Evolutionary conservation across 2,113 vertebrate genomes (phyloP), one percentile per base, ranked within the genome.

Genomic region (Nannobrachium achirus): DNA sequence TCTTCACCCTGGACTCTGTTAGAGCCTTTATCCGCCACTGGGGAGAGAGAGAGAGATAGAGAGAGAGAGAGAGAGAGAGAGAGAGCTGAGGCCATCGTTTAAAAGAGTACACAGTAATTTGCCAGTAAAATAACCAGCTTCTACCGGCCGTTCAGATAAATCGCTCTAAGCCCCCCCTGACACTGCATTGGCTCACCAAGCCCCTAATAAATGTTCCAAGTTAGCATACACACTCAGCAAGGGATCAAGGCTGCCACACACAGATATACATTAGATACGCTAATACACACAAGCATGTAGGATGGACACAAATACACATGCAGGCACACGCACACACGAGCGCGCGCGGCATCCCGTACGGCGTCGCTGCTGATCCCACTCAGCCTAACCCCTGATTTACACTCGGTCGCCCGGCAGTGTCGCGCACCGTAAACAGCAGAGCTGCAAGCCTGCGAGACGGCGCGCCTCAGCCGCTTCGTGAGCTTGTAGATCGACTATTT

Each of bases 61-160:
- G 20, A 25, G 20, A 25, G 20, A 25, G 20, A 25, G 20, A 25
- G 20, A 25, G 20, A 25, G 20, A 25, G 20, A 25, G 20, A 25
- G 20, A 60, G 63, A 83, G 66, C 73, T 60, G 69, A 83, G 77
- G 66, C 73, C 78, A 62, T 84, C 63, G 76, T 84, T 86, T 87
- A 56, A 61, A 76, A 87, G n/a, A 88, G 82, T 61, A 85, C 79
- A 84, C 84, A 80, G 69, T 76, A 85, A 85, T 86, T 85, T 82
- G 72, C 79, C 71, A 57, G 79, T 74, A 64, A 88, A 89, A 90
- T 79, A 88, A 89, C 63, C 76, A 75, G 76, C 75, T 75, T 76
- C 71, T 14, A 20, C 65, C 52, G 19, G 76, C 63, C 61, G 56
- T 79, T 78, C 59, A 73, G 74, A 89, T 88, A 87, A 87, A 87